Percentiles rank a stretch among this genome's conserved stretches.
These are phyloP conservation scores for Lordiphosa clarofinis DNA, from an alignment of 1,140 invertebrate species.

Conservation along the genomic window DNA sequence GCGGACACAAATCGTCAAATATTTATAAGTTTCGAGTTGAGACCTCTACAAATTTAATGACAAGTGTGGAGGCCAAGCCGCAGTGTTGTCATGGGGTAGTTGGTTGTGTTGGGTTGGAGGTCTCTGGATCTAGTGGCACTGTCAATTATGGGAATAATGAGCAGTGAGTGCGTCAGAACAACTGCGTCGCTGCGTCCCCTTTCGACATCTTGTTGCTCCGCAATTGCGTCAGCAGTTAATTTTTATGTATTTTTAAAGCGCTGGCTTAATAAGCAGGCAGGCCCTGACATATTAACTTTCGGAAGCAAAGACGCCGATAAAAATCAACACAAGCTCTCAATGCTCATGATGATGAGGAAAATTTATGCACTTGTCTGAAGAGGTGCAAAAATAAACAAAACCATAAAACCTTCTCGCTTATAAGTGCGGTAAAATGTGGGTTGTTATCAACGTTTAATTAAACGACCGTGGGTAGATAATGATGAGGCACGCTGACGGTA, in stretches of 20 bases:
- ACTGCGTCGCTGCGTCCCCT: slow-evolving; percentile 7
- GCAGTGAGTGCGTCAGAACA: slow-evolving; percentile 43
- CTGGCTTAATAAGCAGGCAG: slow-evolving; percentile 49
- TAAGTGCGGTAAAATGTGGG: slow-evolving; percentile 7
- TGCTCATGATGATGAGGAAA: slow-evolving; percentile 21
- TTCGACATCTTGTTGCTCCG: slow-evolving; percentile 16
- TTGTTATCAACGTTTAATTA: slow-evolving; percentile 37
- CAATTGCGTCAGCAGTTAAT: slow-evolving; percentile 70
- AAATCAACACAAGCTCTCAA: slow-evolving; percentile 36
- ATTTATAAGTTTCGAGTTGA: slow-evolving; percentile 56
- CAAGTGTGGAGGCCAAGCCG: slow-evolving; percentile 7
- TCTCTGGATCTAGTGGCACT: slow-evolving; percentile 31
- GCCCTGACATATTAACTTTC: slow-evolving; percentile 51
- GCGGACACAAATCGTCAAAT: slow-evolving; percentile 50
- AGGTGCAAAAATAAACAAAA: slow-evolving; percentile 9
- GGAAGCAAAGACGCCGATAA: slow-evolving; percentile 42
- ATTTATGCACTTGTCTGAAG: slow-evolving; percentile 49
- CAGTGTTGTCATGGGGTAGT: slow-evolving; percentile 14
- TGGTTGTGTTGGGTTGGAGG: background rate
- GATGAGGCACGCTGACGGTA: background rate
- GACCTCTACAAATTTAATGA: slow-evolving; percentile 45
- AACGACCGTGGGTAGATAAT: background rate
- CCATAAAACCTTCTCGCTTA: background rate
- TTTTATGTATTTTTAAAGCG: slow-evolving; percentile 73
- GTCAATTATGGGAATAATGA: slow-evolving; percentile 51